Evolutionary conservation across 2,797 vertebrate genomes (phyloP).

Genomic region (Enteromius mattozi): DNA sequence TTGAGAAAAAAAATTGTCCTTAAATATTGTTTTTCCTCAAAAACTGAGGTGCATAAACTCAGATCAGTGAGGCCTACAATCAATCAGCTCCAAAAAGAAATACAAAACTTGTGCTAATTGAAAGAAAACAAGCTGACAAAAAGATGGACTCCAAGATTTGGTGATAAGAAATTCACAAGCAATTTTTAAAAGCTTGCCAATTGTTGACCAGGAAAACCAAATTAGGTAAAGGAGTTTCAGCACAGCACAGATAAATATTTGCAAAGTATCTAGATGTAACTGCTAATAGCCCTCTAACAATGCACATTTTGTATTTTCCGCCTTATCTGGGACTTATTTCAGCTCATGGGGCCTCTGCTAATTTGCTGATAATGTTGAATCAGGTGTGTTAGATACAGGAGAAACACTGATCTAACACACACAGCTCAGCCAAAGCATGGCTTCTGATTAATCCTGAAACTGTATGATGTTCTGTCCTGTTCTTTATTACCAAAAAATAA

Average conservation of each 20-base stretch:
- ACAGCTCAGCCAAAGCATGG: not conserved
- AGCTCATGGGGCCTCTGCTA: not conserved
- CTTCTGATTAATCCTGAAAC: not conserved
- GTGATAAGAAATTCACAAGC: not conserved
- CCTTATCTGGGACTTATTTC: not conserved
- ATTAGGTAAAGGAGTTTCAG: not conserved
- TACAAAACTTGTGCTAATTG: not conserved
- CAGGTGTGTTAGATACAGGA: slow-evolving; percentile 5
- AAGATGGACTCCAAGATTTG: not conserved
- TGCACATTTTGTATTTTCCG: not conserved
- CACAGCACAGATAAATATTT: not conserved
- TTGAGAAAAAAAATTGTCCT: not conserved
- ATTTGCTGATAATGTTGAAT: slow-evolving; percentile 31
- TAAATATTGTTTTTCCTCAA: not conserved
- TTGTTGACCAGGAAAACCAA: not conserved
- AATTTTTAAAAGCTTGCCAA: not conserved
- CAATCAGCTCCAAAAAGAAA: not conserved
- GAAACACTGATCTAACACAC: not conserved
- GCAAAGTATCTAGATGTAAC: not conserved
- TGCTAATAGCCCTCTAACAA: not conserved
- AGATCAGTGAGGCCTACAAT: not conserved
- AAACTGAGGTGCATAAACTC: not conserved
- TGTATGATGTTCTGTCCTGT: not conserved
- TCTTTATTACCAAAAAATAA: slow-evolving; percentile 5
- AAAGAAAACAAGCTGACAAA: not conserved